These are phyloP conservation scores for Lithophane ornitopus DNA, from an alignment of 2,888 invertebrate species.

Conservation along the genomic window DNA sequence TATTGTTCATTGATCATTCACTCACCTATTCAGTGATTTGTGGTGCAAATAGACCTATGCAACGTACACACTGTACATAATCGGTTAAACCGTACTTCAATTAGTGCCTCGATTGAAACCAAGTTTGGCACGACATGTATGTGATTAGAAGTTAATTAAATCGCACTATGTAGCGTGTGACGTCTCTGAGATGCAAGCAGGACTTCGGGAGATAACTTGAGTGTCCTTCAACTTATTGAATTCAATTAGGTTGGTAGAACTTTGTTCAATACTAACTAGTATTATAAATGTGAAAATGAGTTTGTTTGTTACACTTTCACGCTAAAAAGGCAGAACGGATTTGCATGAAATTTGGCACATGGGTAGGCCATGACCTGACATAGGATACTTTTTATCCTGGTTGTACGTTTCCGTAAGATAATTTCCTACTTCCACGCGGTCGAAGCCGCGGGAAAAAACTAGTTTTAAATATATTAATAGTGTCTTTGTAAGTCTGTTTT, in stretches of 20 bases:
- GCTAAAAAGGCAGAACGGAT: too few relatives aligned
- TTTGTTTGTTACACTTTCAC: too few relatives aligned
- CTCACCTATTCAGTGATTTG: not conserved
- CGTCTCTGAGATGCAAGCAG: not conserved
- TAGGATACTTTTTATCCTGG: too few relatives aligned
- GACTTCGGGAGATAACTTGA: not conserved
- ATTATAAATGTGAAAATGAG: too few relatives aligned
- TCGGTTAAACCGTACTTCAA: not conserved
- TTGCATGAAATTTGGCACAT: too few relatives aligned
- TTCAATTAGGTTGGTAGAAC: not conserved
- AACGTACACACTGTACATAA: not conserved
- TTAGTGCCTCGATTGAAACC: slow-evolving; percentile 15
- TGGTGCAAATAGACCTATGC: not conserved
- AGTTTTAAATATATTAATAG: not conserved
- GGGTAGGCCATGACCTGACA: too few relatives aligned
- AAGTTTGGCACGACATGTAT: slow-evolving; percentile 4
- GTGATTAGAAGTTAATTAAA: slow-evolving; percentile 29
- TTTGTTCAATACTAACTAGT: not conserved
- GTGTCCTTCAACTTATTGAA: not conserved
- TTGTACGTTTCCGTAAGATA: too few relatives aligned
- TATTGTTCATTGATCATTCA: too few relatives aligned
- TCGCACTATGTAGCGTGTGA: slow-evolving; percentile 7
- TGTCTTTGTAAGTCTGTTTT: not conserved
- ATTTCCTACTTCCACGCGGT: too few relatives aligned
- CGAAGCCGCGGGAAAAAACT: too few relatives aligned